A percentile compares a stretch with the other conserved stretches of the same genome.
Conservation (phyloP, 2,797 vertebrate species). For the Smutsia gigantea region DNA sequence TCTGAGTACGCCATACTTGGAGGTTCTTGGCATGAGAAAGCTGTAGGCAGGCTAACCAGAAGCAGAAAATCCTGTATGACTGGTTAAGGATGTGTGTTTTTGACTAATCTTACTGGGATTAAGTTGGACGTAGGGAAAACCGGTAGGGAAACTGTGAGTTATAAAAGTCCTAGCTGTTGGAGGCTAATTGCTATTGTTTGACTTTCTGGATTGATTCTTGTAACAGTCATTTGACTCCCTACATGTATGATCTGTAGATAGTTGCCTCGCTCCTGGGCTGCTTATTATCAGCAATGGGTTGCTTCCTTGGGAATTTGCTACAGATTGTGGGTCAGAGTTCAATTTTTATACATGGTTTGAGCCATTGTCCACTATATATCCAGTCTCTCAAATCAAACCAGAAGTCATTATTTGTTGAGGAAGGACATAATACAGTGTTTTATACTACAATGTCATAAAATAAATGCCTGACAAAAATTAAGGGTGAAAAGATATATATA, state of each 20-base stretch:
- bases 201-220: neutral
- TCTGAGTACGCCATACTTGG: neutral
- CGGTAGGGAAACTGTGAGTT: neutral
- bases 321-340: neutral
- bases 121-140: neutral
- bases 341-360: neutral
- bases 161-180: neutral
- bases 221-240: neutral
- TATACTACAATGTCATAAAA: neutral
- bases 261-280: neutral
- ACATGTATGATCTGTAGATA: neutral
- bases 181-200: neutral
- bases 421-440: neutral
- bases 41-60: neutral
- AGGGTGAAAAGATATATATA: neutral
- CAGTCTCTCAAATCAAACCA: neutral
- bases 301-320: neutral
- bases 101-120: neutral
- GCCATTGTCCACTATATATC: neutral
- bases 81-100: neutral
- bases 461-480: neutral
- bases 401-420: neutral
- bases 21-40: fast-evolving
- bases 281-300: neutral
- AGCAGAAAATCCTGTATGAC: fast-evolving